A percentile compares a stretch with the other conserved stretches of the same genome.
These are phyloP conservation scores for Megalonaias nervosa DNA, from an alignment of 1,140 invertebrate species.

Conservation along the genomic window DNA sequence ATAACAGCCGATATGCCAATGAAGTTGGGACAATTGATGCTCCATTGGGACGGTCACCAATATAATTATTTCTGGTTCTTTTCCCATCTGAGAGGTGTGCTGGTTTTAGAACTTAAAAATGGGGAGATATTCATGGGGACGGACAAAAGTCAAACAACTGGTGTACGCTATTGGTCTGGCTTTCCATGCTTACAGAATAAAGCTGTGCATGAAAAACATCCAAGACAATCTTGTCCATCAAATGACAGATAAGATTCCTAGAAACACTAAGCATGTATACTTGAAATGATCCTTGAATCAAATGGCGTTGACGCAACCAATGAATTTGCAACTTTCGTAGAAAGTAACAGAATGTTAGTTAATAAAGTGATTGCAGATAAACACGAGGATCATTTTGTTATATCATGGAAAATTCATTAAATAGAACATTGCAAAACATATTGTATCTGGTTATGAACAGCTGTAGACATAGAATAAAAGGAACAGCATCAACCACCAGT, in stretches of 20 bases:
- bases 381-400: neutral
- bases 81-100: constrained; percentile 1
- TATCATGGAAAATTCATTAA: neutral
- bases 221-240: constrained; percentile 23
- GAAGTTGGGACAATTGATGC: constrained; percentile 19
- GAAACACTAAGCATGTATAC: neutral
- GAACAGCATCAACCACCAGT: neutral
- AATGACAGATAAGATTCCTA: constrained; percentile 18
- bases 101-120: neutral
- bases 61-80: constrained; percentile 27
- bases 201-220: constrained; percentile 15
- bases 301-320: neutral
- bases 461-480: constrained; percentile 19
- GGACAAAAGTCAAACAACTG: neutral
- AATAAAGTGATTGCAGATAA: neutral
- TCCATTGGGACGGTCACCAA: constrained; percentile 30
- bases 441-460: constrained; percentile 10
- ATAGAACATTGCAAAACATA: constrained; percentile 22
- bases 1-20: constrained; percentile 14
- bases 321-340: constrained; percentile 3
- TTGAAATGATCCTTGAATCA: neutral
- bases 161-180: neutral
- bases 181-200: constrained; percentile 9
- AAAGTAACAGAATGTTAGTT: constrained; percentile 12
- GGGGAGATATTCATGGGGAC: neutral